Conservation (phyloP, 2,888 invertebrate species). For the Drosophila mulleri region DNA sequence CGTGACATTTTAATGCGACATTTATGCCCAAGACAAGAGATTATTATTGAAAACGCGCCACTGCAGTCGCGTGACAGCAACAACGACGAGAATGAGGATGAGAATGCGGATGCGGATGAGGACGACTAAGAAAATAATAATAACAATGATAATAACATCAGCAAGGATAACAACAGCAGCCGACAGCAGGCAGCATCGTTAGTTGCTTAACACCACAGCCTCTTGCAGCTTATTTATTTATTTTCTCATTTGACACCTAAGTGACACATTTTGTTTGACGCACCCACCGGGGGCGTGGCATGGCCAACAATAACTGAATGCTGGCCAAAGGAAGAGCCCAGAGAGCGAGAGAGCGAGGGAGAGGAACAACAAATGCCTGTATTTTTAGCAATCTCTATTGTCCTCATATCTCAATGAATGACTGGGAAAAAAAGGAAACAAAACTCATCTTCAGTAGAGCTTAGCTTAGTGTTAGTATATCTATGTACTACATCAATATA, state of each 20-base stretch:
- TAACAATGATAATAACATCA: slow-evolving; percentile 36
- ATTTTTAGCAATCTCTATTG: slow-evolving; percentile 3
- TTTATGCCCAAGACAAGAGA: slow-evolving; percentile 80
- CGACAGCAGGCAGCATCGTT: slow-evolving; percentile 4
- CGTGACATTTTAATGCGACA: slow-evolving; percentile 81
- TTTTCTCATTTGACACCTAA: slow-evolving; percentile 69
- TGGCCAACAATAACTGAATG: slow-evolving; percentile 4
- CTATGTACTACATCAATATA: not conserved
- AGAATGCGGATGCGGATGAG: not conserved
- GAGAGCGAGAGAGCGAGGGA: no score
- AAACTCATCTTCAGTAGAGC: not conserved
- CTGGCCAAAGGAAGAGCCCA: not conserved
- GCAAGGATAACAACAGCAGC: slow-evolving; percentile 47
- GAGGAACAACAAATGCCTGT: not conserved
- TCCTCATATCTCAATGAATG: not conserved
- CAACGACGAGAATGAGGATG: slow-evolving; percentile 38
- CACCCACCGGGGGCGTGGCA: not conserved
- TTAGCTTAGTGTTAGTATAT: not conserved
- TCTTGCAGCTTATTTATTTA: slow-evolving; percentile 69
- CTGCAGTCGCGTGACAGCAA: slow-evolving; percentile 54
- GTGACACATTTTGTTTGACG: slow-evolving; percentile 63
- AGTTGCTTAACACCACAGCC: slow-evolving; percentile 53
- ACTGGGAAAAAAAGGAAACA: no score
- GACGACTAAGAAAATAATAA: slow-evolving; percentile 23
- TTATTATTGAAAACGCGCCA: slow-evolving; percentile 74